phyloP scores from a whole-genome alignment of 2,888 invertebrate species.

The Euspilapteryx auroguttella region DNA sequence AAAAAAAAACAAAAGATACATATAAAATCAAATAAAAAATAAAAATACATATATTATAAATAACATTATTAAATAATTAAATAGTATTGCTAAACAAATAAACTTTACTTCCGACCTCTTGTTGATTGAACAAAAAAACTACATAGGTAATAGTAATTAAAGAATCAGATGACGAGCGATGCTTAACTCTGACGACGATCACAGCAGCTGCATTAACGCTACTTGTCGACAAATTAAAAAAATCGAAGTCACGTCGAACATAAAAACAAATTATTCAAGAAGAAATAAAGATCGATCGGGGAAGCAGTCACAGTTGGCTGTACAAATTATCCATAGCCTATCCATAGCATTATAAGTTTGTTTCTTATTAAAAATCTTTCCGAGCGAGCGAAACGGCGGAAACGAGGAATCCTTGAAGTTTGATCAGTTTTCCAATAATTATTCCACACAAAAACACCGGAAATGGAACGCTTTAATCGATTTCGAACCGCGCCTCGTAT shows the following conservation, averaged over 20 bases:
- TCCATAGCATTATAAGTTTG: conserved; percentile 36
- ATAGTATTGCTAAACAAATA: too few relatives aligned
- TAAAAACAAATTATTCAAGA: conserved; percentile 53
- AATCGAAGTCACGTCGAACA: conserved; percentile 33
- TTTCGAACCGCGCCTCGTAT: conserved; percentile 42
- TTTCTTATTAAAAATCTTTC: conserved; percentile 32
- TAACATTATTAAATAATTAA: too few relatives aligned
- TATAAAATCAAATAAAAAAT: too few relatives aligned
- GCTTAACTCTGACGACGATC: too few relatives aligned
- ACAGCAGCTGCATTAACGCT: conserved; percentile 20
- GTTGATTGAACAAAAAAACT: too few relatives aligned
- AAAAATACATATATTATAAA: too few relatives aligned
- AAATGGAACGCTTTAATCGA: conserved; percentile 54
- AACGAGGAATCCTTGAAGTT: conserved; percentile 42
- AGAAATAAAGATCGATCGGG: conserved; percentile 48
- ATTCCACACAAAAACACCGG: conserved; percentile 50
- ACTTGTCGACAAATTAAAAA: conserved; percentile 18
- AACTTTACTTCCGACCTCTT: too few relatives aligned
- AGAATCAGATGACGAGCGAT: too few relatives aligned
- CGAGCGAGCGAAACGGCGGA: conserved; percentile 23
- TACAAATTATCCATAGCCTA: conserved; percentile 38
- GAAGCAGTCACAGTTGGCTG: conserved; percentile 56
- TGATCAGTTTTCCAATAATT: conserved; percentile 51
- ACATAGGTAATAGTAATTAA: conserved; percentile 49
- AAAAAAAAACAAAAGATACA: too few relatives aligned